These are phyloP conservation scores for Acleris emargana DNA, from an alignment of 2,888 invertebrate species.

Conservation along the genomic window DNA sequence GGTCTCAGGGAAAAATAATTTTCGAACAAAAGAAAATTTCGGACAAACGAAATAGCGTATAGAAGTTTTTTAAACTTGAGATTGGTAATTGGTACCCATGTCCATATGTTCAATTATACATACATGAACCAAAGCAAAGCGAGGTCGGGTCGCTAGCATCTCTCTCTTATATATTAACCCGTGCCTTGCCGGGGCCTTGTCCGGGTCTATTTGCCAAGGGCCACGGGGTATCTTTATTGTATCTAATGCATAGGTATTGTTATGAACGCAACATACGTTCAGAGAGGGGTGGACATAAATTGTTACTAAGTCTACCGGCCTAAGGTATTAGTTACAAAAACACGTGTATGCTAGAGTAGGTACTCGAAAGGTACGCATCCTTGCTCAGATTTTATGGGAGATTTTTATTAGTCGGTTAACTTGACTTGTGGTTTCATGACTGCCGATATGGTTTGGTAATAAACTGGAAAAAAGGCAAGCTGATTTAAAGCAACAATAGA, in stretches of 20 bases:
- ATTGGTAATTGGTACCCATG: too few relatives aligned
- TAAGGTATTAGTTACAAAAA: constrained; percentile 12
- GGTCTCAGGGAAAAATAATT: too few relatives aligned
- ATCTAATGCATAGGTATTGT: constrained; percentile 23
- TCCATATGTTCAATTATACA: too few relatives aligned
- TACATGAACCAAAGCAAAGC: too few relatives aligned
- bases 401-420: constrained; percentile 15
- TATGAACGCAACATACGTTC: constrained; percentile 29
- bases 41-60: too few relatives aligned
- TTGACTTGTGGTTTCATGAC: constrained; percentile 16
- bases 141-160: not conserved
- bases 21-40: too few relatives aligned
- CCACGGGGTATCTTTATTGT: constrained; percentile 39
- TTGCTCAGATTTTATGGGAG: constrained; percentile 15
- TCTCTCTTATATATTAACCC: constrained; percentile 28
- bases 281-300: not conserved
- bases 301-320: not conserved
- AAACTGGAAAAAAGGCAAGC: not conserved
- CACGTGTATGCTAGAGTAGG: constrained; percentile 6
- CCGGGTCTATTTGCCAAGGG: constrained; percentile 41
- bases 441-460: not conserved
- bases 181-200: constrained; percentile 19
- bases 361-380: constrained; percentile 1
- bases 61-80: too few relatives aligned
- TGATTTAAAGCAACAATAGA: not conserved